Percentiles rank a stretch among this genome's conserved stretches.
These are phyloP conservation scores for Chaitophorus viminalis DNA, from an alignment of 2,888 invertebrate genomes.

Conservation along the genomic window DNA sequence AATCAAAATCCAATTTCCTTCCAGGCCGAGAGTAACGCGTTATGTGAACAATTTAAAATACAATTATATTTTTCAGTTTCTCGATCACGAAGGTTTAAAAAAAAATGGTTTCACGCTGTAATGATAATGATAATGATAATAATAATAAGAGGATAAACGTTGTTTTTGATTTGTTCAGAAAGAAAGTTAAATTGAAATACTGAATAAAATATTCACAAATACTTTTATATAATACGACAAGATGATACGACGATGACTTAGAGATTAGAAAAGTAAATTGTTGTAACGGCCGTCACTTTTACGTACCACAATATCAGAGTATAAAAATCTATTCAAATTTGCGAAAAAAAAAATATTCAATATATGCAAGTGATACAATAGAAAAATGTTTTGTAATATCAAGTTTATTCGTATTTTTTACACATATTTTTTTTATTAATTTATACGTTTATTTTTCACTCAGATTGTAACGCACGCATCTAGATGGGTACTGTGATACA, in stretches of 20 bases:
- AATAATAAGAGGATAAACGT: conserved; percentile 41
- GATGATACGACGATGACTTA: not conserved
- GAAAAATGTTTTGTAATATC: too few relatives aligned
- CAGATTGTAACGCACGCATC: too few relatives aligned
- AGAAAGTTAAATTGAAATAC: not conserved
- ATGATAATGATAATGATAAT: conserved; percentile 20
- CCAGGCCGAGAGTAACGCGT: not conserved
- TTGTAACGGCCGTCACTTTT: not conserved
- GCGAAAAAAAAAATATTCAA: too few relatives aligned
- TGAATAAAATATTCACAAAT: not conserved
- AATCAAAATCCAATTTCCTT: conserved; percentile 32
- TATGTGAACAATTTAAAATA: conserved; percentile 43
- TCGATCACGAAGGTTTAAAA: not conserved
- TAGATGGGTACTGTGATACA: too few relatives aligned
- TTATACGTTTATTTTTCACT: too few relatives aligned
- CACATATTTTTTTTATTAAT: too few relatives aligned
- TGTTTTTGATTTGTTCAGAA: conserved; percentile 23
- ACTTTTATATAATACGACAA: not conserved
- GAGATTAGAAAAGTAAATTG: not conserved
- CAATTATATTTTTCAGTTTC: conserved; percentile 50
- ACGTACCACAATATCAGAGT: not conserved
- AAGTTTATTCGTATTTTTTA: too few relatives aligned
- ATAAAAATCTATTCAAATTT: too few relatives aligned
- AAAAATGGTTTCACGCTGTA: not conserved
- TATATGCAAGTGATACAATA: too few relatives aligned